Evolutionary conservation across 2,113 vertebrate genomes (phyloP), one percentile per base, ranked within the genome.

Genomic region (Coturnix japonica): DNA sequence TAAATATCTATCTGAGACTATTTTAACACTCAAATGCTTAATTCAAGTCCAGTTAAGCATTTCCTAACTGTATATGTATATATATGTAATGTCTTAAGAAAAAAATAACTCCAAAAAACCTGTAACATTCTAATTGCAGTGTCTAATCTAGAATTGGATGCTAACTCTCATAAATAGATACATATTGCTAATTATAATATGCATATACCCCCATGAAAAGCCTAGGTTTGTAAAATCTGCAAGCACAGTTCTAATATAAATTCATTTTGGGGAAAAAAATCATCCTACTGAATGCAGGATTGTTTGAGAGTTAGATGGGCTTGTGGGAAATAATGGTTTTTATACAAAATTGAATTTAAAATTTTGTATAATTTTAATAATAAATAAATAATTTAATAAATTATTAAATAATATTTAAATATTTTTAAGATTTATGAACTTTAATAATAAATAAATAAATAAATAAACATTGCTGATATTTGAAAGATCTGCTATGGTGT

Each of bases 161-260:
- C 67, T 76, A 89, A 93, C 89, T 88, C 74, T 93, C 65, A 88
- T 95, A 91, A 95, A 95, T 94, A 60, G 72, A 90, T 93, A 90
- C 43, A 79, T 95, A 74, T 84, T 96, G 90, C 96, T 96, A 97
- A 95, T 95, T 94, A 93, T 95, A 97, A 93, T 95, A 93, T 90
- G 94, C 95, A 46, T 81, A 39, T 92, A 82, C 64, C 66, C 10
- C 35, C 39, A 61, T 93, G 87, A 96, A 85, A 85, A 94, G 63
- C 63, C 65, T 94, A 60, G 63, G 53, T 44, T 35, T 30, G 95
- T 93, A 61, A 73, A 77, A 95, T 89, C 92, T 97, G 83, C 91
- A 96, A 97, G 93, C 81, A 94, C 71, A 95, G 57, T 69, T 88
- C 73, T 61, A 92, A 28, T 96, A 93, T 87, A 51, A 96, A 87